These are phyloP conservation scores for Coremacera marginata DNA, from an alignment of 2,888 invertebrate species.

Conservation along the genomic window DNA sequence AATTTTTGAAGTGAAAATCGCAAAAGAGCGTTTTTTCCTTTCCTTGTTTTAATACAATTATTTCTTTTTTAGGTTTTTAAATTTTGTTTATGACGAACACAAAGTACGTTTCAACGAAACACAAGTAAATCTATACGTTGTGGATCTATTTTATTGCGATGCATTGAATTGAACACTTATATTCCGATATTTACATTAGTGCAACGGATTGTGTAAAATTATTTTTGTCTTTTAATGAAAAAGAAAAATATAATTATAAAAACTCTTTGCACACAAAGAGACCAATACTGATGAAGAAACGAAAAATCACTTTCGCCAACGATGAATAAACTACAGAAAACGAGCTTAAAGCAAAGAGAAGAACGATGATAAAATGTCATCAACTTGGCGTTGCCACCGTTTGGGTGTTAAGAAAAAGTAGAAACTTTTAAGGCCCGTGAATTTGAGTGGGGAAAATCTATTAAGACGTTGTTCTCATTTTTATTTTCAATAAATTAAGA, in stretches of 20 bases:
- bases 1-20: constrained; percentile 31
- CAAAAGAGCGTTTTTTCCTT: constrained; percentile 17
- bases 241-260: not conserved
- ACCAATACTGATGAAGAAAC: constrained; percentile 22
- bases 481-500: no score
- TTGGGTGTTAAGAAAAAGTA: no score
- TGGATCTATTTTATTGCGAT: not conserved
- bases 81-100: not conserved
- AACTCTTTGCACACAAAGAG: constrained; percentile 1
- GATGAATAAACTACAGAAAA: constrained; percentile 24
- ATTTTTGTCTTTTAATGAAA: not conserved
- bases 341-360: constrained; percentile 6
- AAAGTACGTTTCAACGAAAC: not conserved
- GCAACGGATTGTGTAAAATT: not conserved
- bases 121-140: not conserved
- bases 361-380: constrained; percentile 22
- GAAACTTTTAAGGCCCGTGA: no score
- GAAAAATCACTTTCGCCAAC: constrained; percentile 57
- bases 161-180: not conserved
- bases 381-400: constrained; percentile 17
- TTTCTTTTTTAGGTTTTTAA: constrained; percentile 13
- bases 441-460: no score
- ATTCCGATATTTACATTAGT: not conserved
- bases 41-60: constrained; percentile 12
- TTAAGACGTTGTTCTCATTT: no score